Percentiles rank a stretch among this genome's conserved stretches.
These are phyloP conservation scores for Ischnus inquisitorius DNA, from an alignment of 2,888 invertebrate species.

Conservation along the genomic window DNA sequence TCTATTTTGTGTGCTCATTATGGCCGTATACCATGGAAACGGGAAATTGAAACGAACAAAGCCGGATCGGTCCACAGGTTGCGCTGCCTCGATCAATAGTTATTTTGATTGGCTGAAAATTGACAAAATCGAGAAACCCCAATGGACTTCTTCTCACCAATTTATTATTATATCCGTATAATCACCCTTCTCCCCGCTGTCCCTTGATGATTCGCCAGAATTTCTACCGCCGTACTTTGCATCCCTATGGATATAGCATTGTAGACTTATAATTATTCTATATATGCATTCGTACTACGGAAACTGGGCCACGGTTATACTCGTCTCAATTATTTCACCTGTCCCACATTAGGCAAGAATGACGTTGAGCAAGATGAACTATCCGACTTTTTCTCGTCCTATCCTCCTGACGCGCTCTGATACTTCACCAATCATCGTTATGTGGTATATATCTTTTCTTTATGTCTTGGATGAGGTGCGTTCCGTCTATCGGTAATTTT, in stretches of 20 bases:
- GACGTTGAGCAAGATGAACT: conserved; percentile 35
- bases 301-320: conserved; percentile 49
- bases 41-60: no score
- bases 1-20: no score
- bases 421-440: conserved; percentile 35
- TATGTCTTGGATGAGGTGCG: not conserved
- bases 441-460: conserved; percentile 24
- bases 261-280: conserved; percentile 27
- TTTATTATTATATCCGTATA: not conserved
- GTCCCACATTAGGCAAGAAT: conserved; percentile 46
- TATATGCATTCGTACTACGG: conserved; percentile 23
- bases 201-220: not conserved
- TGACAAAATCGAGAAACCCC: not conserved
- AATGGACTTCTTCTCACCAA: not conserved
- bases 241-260: not conserved
- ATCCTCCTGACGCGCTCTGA: not conserved
- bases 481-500: no score
- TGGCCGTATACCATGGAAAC: no score
- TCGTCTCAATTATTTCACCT: conserved; percentile 44
- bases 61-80: no score
- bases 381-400: conserved; percentile 16
- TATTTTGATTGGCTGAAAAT: conserved; percentile 1
- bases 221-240: not conserved
- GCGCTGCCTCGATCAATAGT: not conserved
- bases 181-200: not conserved